Base-by-base conservation (phyloP, 2,888 invertebrate species). In the Eupeodes latifasciatus region DNA sequence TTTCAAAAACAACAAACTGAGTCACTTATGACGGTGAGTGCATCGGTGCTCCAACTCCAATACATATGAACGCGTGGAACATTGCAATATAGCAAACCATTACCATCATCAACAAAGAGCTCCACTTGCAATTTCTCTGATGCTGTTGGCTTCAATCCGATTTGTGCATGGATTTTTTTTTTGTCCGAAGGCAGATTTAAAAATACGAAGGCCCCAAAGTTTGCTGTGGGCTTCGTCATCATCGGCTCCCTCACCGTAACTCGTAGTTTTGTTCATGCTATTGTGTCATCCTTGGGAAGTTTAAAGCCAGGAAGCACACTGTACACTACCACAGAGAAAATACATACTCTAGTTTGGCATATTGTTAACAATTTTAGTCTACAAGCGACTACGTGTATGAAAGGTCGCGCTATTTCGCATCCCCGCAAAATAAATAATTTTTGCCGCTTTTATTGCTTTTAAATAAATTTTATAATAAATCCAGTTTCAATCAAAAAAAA, bases 331-430 rank as follows among this genome's bases (percentile, higher is more conserved):
- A 84, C 79, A 59, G 71, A 71, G 78, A 85, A 88, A 84, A 85
- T 49, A 79, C 78, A 88, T 59, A 85, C 78, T 79, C 79, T 85
- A 75, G 84, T 81, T 88, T 77, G 77, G 81, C 74, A 84, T 83
- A 87, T 85, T 88, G 89, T 89, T 82, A 83, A 88, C 90, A 90
- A 90, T 92, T 93, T 27, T 92, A 93, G 93, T 93, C 93, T 93
- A 92, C 92, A 93, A 92, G 92, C 92, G 93, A 93, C 93, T 93
- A 93, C 93, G 93, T 93, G 91, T 91, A 92, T 91, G 93, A 93
- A 91, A 93, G 93, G 93, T 93, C 92, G 92, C 92, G 92, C 91
- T 91, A 91, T 90, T 92, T 90, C 90, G 90, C 91, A 90, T 90
- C 90, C 90, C 90, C 90, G 90, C 90, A 91, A 89, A 90, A 90